phyloP scores from a whole-genome alignment of 2,113 vertebrate genomes.

The Willisornis vidua region DNA sequence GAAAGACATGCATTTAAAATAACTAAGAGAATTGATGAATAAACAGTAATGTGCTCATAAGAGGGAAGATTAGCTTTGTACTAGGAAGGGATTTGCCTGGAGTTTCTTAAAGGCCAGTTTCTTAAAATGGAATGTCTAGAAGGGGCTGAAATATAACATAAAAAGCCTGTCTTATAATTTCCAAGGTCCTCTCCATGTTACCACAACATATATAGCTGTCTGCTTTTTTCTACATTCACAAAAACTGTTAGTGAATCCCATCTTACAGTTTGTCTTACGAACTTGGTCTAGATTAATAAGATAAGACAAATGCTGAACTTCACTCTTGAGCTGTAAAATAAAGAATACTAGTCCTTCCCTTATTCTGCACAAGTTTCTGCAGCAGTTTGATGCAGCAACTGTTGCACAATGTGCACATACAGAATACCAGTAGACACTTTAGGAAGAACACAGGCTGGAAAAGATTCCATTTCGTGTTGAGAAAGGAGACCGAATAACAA shows the following conservation, averaged over 20 bases:
- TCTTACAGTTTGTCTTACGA: neutral
- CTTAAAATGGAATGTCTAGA: neutral
- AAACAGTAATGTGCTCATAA: neutral
- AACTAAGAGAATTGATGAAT: slow-evolving; percentile 10
- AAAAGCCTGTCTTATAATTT: neutral
- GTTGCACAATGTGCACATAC: neutral
- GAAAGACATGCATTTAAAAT: slow-evolving; percentile 45
- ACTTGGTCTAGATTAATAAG: neutral
- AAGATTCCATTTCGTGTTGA: slow-evolving; percentile 10
- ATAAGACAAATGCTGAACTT: neutral
- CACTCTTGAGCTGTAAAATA: neutral
- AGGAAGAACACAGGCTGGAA: neutral
- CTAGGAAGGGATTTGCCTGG: neutral
- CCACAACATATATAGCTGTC: neutral
- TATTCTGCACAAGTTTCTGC: neutral
- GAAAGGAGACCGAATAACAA: slow-evolving; percentile 9
- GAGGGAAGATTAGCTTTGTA: slow-evolving; percentile 2
- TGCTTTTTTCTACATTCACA: neutral
- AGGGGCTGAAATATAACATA: neutral
- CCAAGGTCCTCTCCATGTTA: neutral
- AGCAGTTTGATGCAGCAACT: neutral
- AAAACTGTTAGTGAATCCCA: neutral
- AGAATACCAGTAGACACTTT: neutral
- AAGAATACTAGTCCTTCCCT: neutral
- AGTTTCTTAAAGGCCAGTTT: neutral